These are phyloP conservation scores for Chloroclysta siterata DNA, from an alignment of 2,888 invertebrate genomes.

Conservation along the genomic window DNA sequence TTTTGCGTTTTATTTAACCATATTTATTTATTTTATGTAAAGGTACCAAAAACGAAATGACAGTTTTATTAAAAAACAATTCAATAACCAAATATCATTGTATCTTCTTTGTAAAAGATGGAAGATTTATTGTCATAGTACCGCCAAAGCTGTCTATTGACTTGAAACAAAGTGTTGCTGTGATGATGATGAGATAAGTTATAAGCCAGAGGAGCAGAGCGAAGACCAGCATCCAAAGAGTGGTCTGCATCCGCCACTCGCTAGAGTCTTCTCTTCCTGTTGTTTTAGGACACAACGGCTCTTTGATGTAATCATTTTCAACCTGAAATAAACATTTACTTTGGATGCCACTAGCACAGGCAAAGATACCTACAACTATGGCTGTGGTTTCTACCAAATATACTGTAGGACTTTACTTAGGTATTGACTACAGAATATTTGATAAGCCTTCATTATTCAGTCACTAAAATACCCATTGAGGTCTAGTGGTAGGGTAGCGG, in stretches of 20 bases:
- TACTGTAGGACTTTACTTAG: no score
- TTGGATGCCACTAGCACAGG: no score
- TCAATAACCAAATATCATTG: conserved; percentile 24
- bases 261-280: not conserved
- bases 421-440: no score
- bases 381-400: no score
- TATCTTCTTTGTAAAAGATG: conserved; percentile 33
- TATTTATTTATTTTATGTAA: no score
- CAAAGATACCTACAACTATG: no score
- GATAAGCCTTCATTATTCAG: no score
- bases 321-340: conserved; percentile 18
- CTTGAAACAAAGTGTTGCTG: conserved; percentile 49
- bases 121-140: conserved; percentile 35
- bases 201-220: conserved; percentile 58
- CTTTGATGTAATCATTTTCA: conserved; percentile 24
- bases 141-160: conserved; percentile 33
- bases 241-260: conserved; percentile 48
- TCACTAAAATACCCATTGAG: no score
- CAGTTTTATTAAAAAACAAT: conserved; percentile 1
- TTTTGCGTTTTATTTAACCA: no score
- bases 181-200: conserved; percentile 51
- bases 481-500: no score
- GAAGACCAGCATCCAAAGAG: conserved; percentile 53
- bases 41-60: no score
- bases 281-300: conserved; percentile 7